Percentiles rank a stretch among this genome's conserved stretches.
Conservation (phyloP, 1,140 invertebrate genomes). For the Dendrolimus punctatus region DNA sequence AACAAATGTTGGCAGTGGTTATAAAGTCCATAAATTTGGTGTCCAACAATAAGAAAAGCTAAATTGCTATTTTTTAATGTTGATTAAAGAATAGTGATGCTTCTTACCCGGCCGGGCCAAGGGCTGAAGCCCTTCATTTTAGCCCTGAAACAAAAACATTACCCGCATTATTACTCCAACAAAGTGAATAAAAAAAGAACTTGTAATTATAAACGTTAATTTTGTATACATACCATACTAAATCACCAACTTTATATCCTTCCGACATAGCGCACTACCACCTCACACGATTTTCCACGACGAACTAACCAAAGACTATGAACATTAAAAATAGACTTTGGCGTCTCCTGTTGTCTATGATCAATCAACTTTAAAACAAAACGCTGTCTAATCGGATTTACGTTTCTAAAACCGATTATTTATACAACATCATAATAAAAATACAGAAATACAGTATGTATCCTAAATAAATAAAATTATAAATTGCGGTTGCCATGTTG, state of each 20-base stretch:
- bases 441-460: too few species aligned
- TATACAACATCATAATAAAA: too few species aligned
- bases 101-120: constrained; percentile 93
- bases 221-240: constrained; percentile 65
- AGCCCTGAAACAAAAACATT: constrained; percentile 82
- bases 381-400: too few species aligned
- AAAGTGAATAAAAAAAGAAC: constrained; percentile 6
- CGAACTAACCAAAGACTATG: constrained; percentile 56
- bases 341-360: constrained; percentile 1
- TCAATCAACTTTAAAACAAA: neutral
- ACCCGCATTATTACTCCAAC: constrained; percentile 10
- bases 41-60: too few species aligned
- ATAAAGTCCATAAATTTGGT: too few species aligned
- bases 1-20: too few species aligned
- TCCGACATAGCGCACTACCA: constrained; percentile 50
- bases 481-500: too few species aligned
- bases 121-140: constrained; percentile 96
- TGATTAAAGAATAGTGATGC: constrained; percentile 33
- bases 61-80: neutral
- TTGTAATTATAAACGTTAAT: constrained; percentile 8
- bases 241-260: constrained; percentile 65
- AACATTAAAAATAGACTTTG: constrained; percentile 1
- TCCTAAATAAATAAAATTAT: too few species aligned
- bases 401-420: too few species aligned
- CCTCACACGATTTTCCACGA: constrained; percentile 40